Conservation (phyloP, 2,888 invertebrate genomes). For the Seladonia tumulorum region DNA sequence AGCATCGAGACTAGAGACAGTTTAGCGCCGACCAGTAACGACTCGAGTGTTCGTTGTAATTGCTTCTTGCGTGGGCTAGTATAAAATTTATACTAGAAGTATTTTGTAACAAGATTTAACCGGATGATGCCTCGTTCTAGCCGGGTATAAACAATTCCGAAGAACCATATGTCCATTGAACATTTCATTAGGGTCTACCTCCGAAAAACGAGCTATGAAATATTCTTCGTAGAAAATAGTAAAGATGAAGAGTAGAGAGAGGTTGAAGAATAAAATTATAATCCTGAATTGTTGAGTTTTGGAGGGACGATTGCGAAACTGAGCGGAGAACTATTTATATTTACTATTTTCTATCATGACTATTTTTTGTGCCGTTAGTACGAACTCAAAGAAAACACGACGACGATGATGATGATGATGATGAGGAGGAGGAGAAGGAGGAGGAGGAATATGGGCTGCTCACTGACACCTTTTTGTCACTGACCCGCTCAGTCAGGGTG, state of each 20-base stretch:
- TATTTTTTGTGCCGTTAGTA: constrained; percentile 41
- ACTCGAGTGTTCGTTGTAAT: not conserved
- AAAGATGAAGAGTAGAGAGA: not conserved
- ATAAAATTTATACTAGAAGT: constrained; percentile 19
- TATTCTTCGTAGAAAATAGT: constrained; percentile 53
- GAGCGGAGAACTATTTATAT: constrained; percentile 22
- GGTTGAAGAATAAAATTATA: not conserved
- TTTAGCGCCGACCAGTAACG: constrained; percentile 10
- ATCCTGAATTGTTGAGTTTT: constrained; percentile 10
- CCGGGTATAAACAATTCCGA: not conserved
- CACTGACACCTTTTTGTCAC: constrained; percentile 13
- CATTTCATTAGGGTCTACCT: constrained; percentile 47
- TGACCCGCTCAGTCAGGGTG: constrained; percentile 3
- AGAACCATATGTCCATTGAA: constrained; percentile 23
- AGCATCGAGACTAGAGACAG: constrained; percentile 17
- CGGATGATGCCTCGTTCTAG: constrained; percentile 44
- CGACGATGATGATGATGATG: not conserved
- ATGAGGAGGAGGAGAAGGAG: not conserved
- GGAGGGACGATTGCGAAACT: not conserved
- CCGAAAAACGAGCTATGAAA: constrained; percentile 22
- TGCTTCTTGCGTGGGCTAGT: not conserved
- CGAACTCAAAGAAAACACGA: not conserved
- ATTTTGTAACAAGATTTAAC: constrained; percentile 5
- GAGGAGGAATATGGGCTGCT: constrained; percentile 15
- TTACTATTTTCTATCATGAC: constrained; percentile 57